These are phyloP conservation scores for Syrmaticus mikado DNA, from an alignment of 2,113 vertebrate species.

Conservation along the genomic window DNA sequence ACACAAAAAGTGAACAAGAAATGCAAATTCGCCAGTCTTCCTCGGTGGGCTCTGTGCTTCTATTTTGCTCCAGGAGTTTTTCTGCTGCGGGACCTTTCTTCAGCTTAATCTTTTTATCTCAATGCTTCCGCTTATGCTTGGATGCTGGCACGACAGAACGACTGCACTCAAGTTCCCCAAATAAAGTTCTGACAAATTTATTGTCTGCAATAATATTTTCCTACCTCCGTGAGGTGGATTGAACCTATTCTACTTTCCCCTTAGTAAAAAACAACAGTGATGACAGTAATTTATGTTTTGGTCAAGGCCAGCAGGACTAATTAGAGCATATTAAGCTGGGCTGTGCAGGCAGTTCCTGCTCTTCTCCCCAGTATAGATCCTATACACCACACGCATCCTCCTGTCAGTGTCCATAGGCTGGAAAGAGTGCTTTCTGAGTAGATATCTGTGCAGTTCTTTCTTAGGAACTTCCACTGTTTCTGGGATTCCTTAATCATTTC, in stretches of 20 bases:
- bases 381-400: not conserved
- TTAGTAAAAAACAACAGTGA: slow-evolving; percentile 58
- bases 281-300: slow-evolving; percentile 59
- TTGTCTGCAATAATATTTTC: slow-evolving; percentile 75
- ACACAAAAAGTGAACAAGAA: not conserved
- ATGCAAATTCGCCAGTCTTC: not conserved
- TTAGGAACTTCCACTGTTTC: slow-evolving; percentile 54
- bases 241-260: slow-evolving; percentile 62
- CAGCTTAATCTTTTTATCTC: slow-evolving; percentile 47
- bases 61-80: not conserved
- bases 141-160: slow-evolving; percentile 54
- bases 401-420: accelerated
- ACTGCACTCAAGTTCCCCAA: slow-evolving; percentile 55
- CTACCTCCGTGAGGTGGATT: slow-evolving; percentile 67
- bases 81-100: not conserved
- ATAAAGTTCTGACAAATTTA: slow-evolving; percentile 71
- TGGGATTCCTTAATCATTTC: slow-evolving; percentile 73
- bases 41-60: not conserved
- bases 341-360: not conserved
- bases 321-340: slow-evolving; percentile 34
- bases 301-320: slow-evolving; percentile 60
- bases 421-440: not conserved
- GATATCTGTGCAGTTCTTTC: slow-evolving; percentile 28
- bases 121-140: slow-evolving; percentile 15
- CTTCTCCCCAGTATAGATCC: slow-evolving; percentile 19